Conservation (phyloP, 2,888 invertebrate genomes). For the Thecocarcelia acutangulata region DNA sequence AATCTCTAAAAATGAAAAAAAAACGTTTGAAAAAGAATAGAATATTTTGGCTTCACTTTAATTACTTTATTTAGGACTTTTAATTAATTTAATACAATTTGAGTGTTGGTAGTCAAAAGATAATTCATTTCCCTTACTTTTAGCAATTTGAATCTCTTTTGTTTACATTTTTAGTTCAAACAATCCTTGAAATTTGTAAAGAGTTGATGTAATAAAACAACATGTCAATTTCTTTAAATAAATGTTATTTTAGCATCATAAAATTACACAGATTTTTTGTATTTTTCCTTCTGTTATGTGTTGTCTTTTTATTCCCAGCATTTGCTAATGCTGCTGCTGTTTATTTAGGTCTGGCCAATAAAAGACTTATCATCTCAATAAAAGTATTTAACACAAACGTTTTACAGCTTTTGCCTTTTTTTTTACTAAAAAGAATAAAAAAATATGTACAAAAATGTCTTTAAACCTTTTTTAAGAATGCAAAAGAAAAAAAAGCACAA, state of each 20-base stretch:
- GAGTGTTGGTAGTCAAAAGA: conserved; percentile 24
- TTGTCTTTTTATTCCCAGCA: conserved; percentile 50
- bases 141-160: no score
- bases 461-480: conserved; percentile 63
- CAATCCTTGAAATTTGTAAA: conserved; percentile 54
- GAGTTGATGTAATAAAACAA: conserved; percentile 67
- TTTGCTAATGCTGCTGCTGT: conserved; percentile 26
- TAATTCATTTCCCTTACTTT: conserved; percentile 31
- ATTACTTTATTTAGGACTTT: conserved; percentile 68
- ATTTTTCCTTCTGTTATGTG: conserved; percentile 5
- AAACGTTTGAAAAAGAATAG: conserved; percentile 27
- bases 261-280: conserved; percentile 64
- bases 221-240: conserved; percentile 71
- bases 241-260: conserved; percentile 67
- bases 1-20: conserved; percentile 36
- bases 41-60: conserved; percentile 43
- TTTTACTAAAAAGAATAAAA: conserved; percentile 59
- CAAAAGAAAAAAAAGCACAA: conserved; percentile 23
- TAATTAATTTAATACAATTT: conserved; percentile 66
- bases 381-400: conserved; percentile 81
- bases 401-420: conserved; percentile 72
- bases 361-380: conserved; percentile 81
- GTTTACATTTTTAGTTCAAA: conserved; percentile 61
- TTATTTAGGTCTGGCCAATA: conserved; percentile 70
- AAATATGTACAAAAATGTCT: conserved; percentile 69